phyloP scores from a whole-genome alignment of 2,888 invertebrate species.

The Linyphia triangularis region DNA sequence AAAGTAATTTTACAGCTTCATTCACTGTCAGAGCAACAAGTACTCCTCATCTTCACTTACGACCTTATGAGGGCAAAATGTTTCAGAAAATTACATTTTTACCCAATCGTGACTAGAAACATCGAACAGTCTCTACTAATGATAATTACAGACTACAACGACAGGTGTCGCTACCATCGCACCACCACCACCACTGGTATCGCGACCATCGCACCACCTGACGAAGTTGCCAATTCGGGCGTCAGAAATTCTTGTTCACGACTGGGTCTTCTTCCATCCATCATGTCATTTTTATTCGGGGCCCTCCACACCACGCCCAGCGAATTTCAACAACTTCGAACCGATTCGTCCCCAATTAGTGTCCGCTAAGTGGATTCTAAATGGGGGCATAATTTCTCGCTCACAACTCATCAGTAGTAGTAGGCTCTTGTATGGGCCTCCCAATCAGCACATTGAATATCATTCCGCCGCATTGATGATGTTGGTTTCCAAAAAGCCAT shows the following conservation, averaged over 20 bases:
- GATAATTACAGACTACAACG: no score
- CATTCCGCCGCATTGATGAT: background rate
- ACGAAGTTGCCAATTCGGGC: conserved; percentile 8
- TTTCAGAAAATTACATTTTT: no score
- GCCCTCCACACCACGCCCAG: background rate
- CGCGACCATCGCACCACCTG: background rate
- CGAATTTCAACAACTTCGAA: conserved; percentile 15
- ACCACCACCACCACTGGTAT: background rate
- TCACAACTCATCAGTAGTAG: background rate
- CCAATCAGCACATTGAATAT: conserved; percentile 6
- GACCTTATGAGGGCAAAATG: no score
- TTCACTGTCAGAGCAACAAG: no score
- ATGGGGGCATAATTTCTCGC: background rate
- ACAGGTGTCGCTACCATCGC: no score
- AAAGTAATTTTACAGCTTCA: no score
- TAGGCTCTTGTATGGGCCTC: background rate
- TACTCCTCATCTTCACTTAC: no score
- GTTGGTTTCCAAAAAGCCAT: no score
- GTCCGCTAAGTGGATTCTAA: background rate
- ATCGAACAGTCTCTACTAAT: no score
- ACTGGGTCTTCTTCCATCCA: background rate
- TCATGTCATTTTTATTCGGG: background rate
- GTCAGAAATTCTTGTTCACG: background rate
- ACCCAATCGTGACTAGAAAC: no score
- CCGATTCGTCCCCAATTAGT: conserved; percentile 10